phyloP scores from a whole-genome alignment of 2,797 vertebrate genomes.

The Falco berigora region DNA sequence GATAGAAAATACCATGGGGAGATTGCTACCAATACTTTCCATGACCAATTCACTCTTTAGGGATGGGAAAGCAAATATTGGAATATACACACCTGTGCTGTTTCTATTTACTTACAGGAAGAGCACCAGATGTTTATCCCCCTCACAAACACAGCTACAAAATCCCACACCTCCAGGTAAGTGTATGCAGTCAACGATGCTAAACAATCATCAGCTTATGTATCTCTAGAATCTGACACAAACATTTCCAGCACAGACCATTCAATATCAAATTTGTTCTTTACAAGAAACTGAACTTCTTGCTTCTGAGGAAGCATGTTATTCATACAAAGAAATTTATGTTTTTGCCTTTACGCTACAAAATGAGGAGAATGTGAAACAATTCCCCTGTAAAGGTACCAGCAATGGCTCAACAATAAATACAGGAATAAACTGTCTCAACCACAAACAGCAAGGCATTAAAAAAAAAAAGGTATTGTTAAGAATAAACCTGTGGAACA shows the following conservation, averaged over 20 bases:
- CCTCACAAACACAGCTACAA: not conserved
- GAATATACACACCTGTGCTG: not conserved
- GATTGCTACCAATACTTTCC: not conserved
- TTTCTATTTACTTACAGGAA: not conserved
- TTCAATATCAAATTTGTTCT: not conserved
- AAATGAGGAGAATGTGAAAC: not conserved
- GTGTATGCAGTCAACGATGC: not conserved
- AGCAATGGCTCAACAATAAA: not conserved
- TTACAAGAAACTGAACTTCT: not conserved
- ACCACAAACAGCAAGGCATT: not conserved
- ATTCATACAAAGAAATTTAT: not conserved
- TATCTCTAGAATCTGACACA: not conserved
- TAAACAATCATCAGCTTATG: not conserved
- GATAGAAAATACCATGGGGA: not conserved
- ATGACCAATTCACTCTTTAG: not conserved
- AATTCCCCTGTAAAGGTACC: not conserved
- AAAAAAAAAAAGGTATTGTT: not conserved
- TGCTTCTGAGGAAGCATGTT: not conserved
- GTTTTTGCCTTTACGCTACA: not conserved
- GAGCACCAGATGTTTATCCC: not conserved
- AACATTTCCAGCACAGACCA: not conserved
- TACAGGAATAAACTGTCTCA: not conserved
- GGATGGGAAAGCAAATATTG: not conserved
- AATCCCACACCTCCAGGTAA: not conserved
- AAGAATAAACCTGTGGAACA: not conserved